Evolutionary conservation across 2,888 invertebrate species (phyloP).

Genomic region (Mimas tiliae): DNA sequence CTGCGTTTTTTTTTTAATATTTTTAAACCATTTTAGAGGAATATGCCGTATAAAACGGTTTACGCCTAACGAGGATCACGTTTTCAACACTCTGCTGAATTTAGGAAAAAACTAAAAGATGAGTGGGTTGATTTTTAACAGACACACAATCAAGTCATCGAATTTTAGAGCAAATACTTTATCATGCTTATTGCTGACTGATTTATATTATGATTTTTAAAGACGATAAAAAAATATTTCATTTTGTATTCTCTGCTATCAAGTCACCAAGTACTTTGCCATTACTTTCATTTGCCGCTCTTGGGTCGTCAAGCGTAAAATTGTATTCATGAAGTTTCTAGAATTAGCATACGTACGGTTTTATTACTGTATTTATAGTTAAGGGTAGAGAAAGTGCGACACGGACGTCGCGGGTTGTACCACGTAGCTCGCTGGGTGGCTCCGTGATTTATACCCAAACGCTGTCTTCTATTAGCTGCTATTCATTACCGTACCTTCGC

Average conservation of each 20-base stretch:
- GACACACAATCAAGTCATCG: neutral
- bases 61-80: neutral
- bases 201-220: no score
- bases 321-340: neutral
- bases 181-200: no score
- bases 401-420: neutral
- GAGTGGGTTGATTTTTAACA: neutral
- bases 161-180: neutral
- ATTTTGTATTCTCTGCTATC: neutral
- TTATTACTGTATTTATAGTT: neutral
- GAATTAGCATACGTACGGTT: slow-evolving; percentile 6
- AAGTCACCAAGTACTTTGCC: neutral
- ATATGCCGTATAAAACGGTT: neutral
- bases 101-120: neutral
- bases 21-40: neutral
- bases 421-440: slow-evolving; percentile 30
- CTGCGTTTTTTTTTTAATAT: neutral
- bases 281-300: neutral
- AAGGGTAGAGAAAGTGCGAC: neutral
- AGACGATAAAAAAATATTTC: neutral
- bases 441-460: slow-evolving; percentile 41
- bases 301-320: neutral
- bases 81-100: neutral
- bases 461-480: slow-evolving; percentile 35
- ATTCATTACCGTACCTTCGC: slow-evolving; percentile 40